Evolutionary conservation across 2,888 invertebrate species (phyloP).

Genomic region (Nephrocerus scutellatus): DNA sequence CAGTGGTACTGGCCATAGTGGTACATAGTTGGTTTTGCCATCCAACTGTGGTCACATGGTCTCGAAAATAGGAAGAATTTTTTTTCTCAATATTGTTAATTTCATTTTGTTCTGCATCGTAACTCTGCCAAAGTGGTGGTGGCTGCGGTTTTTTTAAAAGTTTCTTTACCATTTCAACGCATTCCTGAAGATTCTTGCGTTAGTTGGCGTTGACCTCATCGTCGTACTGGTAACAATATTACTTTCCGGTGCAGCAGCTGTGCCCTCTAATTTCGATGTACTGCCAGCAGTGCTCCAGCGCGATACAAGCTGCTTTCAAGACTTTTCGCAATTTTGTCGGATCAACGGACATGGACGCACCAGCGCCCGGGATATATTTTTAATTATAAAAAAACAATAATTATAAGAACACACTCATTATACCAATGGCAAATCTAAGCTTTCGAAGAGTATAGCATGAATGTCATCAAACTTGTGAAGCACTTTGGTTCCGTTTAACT

Average conservation of each 20-base stretch:
- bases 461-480: too few species aligned
- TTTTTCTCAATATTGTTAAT: slow-evolving; percentile 34
- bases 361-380: too few species aligned
- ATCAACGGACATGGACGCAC: slow-evolving; percentile 63
- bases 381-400: too few species aligned
- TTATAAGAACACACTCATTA: too few species aligned
- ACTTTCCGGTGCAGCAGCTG: slow-evolving; percentile 49
- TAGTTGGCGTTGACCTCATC: slow-evolving; percentile 56
- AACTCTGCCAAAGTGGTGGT: too few species aligned
- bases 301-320: slow-evolving; percentile 51
- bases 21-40: slow-evolving; percentile 20
- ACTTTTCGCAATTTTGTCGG: slow-evolving; percentile 55
- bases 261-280: slow-evolving; percentile 52
- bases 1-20: slow-evolving; percentile 25
- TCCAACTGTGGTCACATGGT: slow-evolving; percentile 28
- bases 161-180: slow-evolving; percentile 66
- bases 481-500: too few species aligned
- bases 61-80: slow-evolving; percentile 30
- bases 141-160: slow-evolving; percentile 42
- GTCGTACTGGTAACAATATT: slow-evolving; percentile 76
- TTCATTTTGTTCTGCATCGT: too few species aligned
- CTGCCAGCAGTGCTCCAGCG: slow-evolving; percentile 52
- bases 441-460: too few species aligned
- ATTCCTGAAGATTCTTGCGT: slow-evolving; percentile 64
- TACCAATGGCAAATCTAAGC: too few species aligned